Evolutionary conservation across 2,888 invertebrate genomes (phyloP), one percentile per base, ranked within the genome.

Genomic region (Sericinus montela): DNA sequence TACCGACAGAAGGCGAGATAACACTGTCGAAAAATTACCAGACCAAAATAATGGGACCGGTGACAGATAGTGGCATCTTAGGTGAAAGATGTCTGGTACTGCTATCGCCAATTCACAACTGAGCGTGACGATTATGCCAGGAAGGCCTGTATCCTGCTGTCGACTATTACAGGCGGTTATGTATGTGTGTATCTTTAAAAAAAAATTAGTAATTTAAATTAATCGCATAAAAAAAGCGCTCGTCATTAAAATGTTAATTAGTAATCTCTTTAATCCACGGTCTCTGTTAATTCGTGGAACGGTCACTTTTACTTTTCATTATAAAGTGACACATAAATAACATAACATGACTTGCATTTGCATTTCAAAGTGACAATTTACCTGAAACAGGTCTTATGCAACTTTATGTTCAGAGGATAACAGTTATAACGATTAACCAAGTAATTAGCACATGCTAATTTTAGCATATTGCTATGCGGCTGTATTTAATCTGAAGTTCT

Each of bases 201-300:
- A 19, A 3, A 3, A 19, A 19, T 19, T 19, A 19, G 19, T 3
- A 3, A 19, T 19, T 19, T 19, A 25, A 5, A 25, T 25, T 7
- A 25, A 25, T 8, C 4, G 7, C 25, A 25, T 2, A 25, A 48
- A 48, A 47, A 48, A 23, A 2, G 32, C 3, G 28, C 5, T 7
- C n/a, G 34, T 44, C 29, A 49, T 49, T 44, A 16, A 49, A 34
- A 49, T 49, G 48, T 38, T 39, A 49, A 49, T 49, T 34, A 10
- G 19, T 2, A 13, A 14, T 10, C 38, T 39, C 38, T 49, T 39
- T 36, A 39, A 34, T 23, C 29, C 30, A 23, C 37, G 11, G 28
- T n/a, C 34, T 36, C 10, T 38, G 42, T 40, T 19, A 23, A 25
- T 37, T 38, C 25, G n/a, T 14, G 32, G 9, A 11, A 11, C 32